Evolutionary conservation across 2,797 vertebrate species (phyloP).

Genomic region (Fratercula arctica): DNA sequence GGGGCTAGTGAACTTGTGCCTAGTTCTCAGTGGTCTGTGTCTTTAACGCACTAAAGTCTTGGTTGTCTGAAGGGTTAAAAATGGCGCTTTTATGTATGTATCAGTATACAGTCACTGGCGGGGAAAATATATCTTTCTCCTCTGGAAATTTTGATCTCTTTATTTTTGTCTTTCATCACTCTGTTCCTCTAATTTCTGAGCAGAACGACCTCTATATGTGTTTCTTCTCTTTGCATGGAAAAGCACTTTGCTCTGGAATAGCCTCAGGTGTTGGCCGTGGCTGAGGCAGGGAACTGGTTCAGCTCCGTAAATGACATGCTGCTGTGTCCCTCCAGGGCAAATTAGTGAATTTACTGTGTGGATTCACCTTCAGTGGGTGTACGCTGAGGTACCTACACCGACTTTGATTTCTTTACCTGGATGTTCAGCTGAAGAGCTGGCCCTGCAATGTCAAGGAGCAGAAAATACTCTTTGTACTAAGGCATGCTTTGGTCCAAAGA

Average conservation of each 20-base stretch:
- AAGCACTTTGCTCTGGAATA: conserved; percentile 12
- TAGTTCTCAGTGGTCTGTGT: not conserved
- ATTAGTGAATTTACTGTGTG: not conserved
- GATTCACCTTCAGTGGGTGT: not conserved
- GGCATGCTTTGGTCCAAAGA: not conserved
- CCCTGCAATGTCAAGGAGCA: not conserved
- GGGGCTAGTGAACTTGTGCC: not conserved
- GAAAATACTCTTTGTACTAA: not conserved
- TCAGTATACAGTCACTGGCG: not conserved
- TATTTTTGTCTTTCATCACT: conserved; percentile 22
- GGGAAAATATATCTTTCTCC: not conserved
- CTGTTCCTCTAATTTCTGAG: not conserved
- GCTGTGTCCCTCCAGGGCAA: not conserved
- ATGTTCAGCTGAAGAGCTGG: not conserved
- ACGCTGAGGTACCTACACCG: not conserved
- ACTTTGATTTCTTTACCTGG: not conserved
- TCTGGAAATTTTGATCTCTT: not conserved
- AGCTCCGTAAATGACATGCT: not conserved
- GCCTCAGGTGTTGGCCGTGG: not conserved
- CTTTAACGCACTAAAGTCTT: not conserved
- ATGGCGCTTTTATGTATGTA: not conserved
- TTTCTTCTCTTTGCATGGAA: conserved; percentile 14
- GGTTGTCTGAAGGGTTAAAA: not conserved
- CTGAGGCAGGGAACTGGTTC: not conserved
- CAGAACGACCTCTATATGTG: not conserved